Conservation (phyloP, 2,797 vertebrate species). For the Clarias fuscus region DNA sequence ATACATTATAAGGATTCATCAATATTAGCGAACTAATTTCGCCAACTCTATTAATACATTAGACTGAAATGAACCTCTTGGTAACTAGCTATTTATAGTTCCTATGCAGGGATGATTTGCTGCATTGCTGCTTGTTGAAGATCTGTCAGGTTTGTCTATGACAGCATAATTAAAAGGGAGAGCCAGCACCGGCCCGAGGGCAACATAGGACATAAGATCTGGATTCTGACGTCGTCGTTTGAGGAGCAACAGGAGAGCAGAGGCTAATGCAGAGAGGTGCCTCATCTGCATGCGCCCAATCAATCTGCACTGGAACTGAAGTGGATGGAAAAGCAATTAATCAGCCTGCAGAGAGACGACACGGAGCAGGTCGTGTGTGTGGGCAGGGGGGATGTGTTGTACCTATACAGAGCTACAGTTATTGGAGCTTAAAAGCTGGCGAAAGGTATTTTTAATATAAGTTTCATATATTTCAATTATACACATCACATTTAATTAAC, state of each 20-base stretch:
- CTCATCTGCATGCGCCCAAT: conserved; percentile 41
- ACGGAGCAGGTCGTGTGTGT: conserved; percentile 12
- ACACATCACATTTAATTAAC: neutral
- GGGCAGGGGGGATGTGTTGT: neutral
- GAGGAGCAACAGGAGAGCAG: conserved; percentile 21
- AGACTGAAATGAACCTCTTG: neutral
- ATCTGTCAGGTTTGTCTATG: neutral
- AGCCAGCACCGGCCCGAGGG: neutral
- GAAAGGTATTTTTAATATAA: neutral
- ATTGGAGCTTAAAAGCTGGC: neutral
- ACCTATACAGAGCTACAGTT: neutral
- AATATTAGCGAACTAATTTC: neutral
- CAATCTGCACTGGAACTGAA: conserved; percentile 46
- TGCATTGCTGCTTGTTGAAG: neutral
- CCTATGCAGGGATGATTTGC: neutral
- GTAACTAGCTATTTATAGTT: neutral
- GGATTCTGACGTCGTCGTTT: neutral
- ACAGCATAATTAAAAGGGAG: neutral
- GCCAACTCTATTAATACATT: too few relatives aligned
- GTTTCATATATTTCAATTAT: neutral
- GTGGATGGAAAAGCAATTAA: conserved; percentile 44
- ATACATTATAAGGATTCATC: neutral
- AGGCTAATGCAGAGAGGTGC: conserved; percentile 18
- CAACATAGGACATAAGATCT: neutral
- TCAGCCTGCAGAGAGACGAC: conserved; percentile 43